phyloP scores from a whole-genome alignment of 2,113 vertebrate genomes.

The Tychaedon coryphoeus region DNA sequence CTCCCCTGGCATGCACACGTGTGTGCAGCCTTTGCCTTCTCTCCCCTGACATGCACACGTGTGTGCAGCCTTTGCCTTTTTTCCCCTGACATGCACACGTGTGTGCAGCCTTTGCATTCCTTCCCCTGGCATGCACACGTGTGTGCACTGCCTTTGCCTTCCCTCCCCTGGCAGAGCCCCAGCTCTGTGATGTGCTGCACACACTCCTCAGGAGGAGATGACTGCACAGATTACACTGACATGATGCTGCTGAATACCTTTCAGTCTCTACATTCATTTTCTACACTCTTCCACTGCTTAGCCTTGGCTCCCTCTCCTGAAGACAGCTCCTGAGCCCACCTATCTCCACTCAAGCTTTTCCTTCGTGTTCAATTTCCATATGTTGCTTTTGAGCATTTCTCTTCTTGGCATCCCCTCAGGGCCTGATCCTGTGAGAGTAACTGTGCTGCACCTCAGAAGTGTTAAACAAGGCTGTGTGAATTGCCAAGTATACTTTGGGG shows the following conservation, averaged over 20 bases:
- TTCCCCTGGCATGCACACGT: neutral
- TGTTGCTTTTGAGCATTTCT: neutral
- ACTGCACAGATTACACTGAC: neutral
- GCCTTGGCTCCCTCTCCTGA: neutral
- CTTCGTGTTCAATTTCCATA: neutral
- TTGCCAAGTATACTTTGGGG: neutral
- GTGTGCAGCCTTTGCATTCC: neutral
- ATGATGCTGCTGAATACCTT: neutral
- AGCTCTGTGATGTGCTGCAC: neutral
- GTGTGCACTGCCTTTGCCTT: neutral
- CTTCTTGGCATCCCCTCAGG: neutral
- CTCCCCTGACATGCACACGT: neutral
- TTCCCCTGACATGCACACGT: neutral
- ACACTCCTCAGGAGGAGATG: neutral
- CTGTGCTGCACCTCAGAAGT: neutral
- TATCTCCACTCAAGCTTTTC: neutral
- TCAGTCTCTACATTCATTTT: neutral
- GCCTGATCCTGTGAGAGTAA: neutral
- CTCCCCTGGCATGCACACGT: neutral
- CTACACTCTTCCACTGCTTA: neutral
- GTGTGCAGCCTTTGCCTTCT: neutral
- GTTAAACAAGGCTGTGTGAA: neutral
- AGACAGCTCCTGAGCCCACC: neutral
- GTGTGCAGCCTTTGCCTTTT: neutral
- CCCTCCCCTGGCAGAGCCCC: neutral